These are phyloP conservation scores for Gasterosteus nipponicus DNA, from an alignment of 2,113 vertebrate species.

Conservation along the genomic window DNA sequence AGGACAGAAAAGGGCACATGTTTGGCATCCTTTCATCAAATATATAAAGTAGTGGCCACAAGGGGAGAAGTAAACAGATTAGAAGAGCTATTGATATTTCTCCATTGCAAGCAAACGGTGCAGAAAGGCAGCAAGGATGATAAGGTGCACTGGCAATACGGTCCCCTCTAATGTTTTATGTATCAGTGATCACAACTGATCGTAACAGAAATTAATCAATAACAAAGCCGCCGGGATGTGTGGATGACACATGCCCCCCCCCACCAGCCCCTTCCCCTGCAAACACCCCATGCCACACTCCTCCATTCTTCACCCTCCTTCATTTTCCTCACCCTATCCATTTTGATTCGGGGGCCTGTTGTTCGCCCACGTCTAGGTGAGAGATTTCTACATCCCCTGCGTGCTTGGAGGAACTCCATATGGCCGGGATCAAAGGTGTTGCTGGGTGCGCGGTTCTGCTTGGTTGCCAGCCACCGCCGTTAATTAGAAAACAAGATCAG, in stretches of 20 bases:
- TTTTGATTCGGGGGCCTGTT: constrained; percentile 77
- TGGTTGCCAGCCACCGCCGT: constrained; percentile 86
- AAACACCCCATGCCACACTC: constrained; percentile 45
- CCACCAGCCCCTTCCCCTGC: constrained; percentile 3
- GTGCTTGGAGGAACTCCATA: constrained; percentile 86
- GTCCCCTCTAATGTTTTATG: constrained; percentile 82
- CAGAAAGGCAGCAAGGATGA: constrained; percentile 62
- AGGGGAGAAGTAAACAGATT: constrained; percentile 82
- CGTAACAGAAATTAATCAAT: constrained; percentile 84
- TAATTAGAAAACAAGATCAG: constrained; percentile 99
- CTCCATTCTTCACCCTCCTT: constrained; percentile 58
- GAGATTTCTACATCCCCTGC: constrained; percentile 80
- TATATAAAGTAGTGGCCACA: constrained; percentile 76
- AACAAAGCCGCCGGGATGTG: constrained; percentile 72
- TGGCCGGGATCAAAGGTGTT: constrained; percentile 87
- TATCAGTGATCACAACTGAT: constrained; percentile 83
- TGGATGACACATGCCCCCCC: constrained; percentile 72
- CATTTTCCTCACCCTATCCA: constrained; percentile 62
- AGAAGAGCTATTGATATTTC: constrained; percentile 82
- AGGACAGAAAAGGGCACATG: constrained; percentile 76
- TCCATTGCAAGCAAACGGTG: constrained; percentile 69
- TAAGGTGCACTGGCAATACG: constrained; percentile 76
- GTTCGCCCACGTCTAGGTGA: constrained; percentile 81
- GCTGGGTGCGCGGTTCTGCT: constrained; percentile 85
- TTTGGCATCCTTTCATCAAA: constrained; percentile 81